A percentile compares a stretch with the other conserved stretches of the same genome.
phyloP scores from a whole-genome alignment of 2,797 vertebrate species.

The Harpagifer antarcticus region DNA sequence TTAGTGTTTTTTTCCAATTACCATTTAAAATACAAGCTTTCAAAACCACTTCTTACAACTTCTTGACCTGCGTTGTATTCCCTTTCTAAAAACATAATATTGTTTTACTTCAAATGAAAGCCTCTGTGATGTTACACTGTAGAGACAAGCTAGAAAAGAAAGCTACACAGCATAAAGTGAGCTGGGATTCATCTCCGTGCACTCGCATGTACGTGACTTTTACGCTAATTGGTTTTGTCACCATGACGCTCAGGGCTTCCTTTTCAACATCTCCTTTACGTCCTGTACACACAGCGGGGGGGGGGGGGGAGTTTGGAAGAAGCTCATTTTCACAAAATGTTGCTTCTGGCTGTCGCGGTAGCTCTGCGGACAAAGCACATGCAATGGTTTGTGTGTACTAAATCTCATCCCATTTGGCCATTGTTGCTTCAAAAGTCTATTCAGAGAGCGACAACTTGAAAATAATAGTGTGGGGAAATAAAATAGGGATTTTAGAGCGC shows the following conservation, averaged over 20 bases:
- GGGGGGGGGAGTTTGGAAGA: slow-evolving; percentile 38
- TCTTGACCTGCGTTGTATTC: background rate
- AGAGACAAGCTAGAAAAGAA: slow-evolving; percentile 31
- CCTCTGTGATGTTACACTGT: slow-evolving; percentile 27
- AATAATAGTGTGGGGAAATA: slow-evolving; percentile 16
- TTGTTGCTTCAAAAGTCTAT: slow-evolving; percentile 8
- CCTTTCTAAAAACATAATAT: slow-evolving; percentile 12
- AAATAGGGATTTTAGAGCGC: background rate
- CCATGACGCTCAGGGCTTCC: slow-evolving; percentile 56
- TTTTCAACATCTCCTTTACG: slow-evolving; percentile 63
- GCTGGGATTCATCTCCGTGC: slow-evolving; percentile 54
- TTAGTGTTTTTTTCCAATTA: no score
- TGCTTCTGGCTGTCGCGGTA: slow-evolving; percentile 38
- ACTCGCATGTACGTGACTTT: slow-evolving; percentile 52
- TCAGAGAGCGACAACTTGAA: slow-evolving; percentile 5
- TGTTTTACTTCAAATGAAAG: slow-evolving; percentile 29
- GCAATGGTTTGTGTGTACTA: background rate
- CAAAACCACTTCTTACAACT: background rate
- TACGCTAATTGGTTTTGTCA: slow-evolving; percentile 73
- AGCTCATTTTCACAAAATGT: slow-evolving; percentile 50
- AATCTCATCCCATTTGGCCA: slow-evolving; percentile 28
- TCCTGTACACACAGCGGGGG: slow-evolving; percentile 43
- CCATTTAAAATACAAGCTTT: slow-evolving; percentile 1
- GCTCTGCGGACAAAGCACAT: slow-evolving; percentile 36
- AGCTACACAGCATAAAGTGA: slow-evolving; percentile 45